phyloP scores from a whole-genome alignment of 2,888 invertebrate species.

The Melanophora roralis region DNA sequence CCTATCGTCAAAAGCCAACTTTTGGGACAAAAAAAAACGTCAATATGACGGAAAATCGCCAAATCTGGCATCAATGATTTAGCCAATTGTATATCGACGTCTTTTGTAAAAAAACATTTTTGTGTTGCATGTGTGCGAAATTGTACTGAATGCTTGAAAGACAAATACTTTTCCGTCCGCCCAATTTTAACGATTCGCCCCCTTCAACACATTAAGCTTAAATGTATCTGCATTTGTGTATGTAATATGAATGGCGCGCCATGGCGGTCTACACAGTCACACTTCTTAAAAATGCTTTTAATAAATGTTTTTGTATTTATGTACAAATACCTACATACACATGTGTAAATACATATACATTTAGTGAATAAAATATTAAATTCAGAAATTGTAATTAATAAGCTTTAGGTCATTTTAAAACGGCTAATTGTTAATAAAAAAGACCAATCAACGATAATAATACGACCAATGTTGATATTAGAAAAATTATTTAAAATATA shows the following conservation, averaged over 20 bases:
- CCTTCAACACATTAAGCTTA: constrained; percentile 33
- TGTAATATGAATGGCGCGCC: too few species aligned
- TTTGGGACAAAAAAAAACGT: too few species aligned
- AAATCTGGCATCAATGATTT: too few species aligned
- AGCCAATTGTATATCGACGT: not conserved
- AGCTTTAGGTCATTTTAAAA: too few species aligned
- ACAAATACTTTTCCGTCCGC: constrained; percentile 38
- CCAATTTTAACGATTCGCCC: constrained; percentile 52
- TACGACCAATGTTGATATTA: too few species aligned
- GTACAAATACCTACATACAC: too few species aligned
- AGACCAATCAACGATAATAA: too few species aligned
- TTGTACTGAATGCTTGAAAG: constrained; percentile 12
- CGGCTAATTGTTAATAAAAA: too few species aligned
- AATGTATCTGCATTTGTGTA: not conserved
- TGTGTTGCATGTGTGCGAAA: constrained; percentile 1
- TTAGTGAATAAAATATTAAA: not conserved
- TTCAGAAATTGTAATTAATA: too few species aligned
- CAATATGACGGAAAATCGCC: too few species aligned
- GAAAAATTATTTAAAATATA: not conserved
- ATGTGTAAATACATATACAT: too few species aligned
- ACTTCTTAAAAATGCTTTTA: not conserved
- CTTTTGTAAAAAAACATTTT: not conserved
- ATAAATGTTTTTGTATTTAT: constrained; percentile 18
- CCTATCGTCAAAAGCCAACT: too few species aligned
- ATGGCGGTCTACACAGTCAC: not conserved